Conservation (phyloP, 2,888 invertebrate species). For the Podotricha telesiphe region DNA sequence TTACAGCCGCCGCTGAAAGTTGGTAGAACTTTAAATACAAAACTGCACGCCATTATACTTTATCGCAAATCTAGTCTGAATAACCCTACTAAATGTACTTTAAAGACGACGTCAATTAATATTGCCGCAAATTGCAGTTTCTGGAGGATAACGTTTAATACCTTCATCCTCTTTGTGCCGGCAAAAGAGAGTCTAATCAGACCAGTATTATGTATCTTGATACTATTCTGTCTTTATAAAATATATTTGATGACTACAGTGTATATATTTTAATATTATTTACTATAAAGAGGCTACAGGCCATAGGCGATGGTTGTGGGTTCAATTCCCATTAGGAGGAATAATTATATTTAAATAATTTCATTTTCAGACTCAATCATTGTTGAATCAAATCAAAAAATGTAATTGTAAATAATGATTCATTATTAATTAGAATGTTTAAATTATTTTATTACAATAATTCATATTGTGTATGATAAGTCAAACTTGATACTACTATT, state of each 20-base stretch:
- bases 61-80: constrained; percentile 25
- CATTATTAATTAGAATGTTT: too few relatives aligned
- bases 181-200: constrained; percentile 20
- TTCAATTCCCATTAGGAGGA: too few relatives aligned
- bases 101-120: constrained; percentile 29
- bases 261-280: not conserved
- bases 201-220: not conserved
- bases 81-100: constrained; percentile 23
- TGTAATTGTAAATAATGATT: too few relatives aligned
- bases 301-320: too few relatives aligned
- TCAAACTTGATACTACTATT: too few relatives aligned
- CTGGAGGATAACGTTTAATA: constrained; percentile 27
- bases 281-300: too few relatives aligned
- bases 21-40: constrained; percentile 19
- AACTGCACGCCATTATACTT: constrained; percentile 25
- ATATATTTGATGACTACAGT: not conserved
- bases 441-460: too few relatives aligned
- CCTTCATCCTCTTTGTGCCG: constrained; percentile 24
- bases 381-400: too few relatives aligned
- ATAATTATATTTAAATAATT: too few relatives aligned
- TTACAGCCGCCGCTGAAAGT: constrained; percentile 11
- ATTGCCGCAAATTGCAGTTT: constrained; percentile 27
- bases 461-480: too few relatives aligned
- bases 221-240: not conserved
- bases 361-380: too few relatives aligned